Evolutionary conservation across 2,113 vertebrate genomes (phyloP).

Genomic region (Cyanoramphus novaezelandiae): DNA sequence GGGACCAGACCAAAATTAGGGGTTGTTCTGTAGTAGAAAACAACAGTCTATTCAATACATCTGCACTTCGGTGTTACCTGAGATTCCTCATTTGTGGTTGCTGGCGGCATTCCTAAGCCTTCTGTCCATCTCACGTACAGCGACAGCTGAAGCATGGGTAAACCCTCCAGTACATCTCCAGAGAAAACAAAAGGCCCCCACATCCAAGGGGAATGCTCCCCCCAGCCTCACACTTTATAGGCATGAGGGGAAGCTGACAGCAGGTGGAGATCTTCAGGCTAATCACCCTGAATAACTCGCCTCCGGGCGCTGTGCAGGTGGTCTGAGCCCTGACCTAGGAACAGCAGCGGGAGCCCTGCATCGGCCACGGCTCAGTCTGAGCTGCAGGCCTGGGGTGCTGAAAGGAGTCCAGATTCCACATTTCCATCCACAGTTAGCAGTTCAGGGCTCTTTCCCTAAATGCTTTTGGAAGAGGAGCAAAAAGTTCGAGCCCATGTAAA

Average conservation of each 20-base stretch:
- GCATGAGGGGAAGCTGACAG: neutral
- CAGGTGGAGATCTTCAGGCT: neutral
- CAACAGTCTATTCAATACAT: neutral
- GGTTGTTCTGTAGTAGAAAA: neutral
- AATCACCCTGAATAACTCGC: slow-evolving; percentile 4
- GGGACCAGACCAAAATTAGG: neutral
- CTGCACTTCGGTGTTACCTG: neutral
- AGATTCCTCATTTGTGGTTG: neutral
- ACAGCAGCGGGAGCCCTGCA: neutral
- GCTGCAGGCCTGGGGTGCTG: neutral
- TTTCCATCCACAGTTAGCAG: slow-evolving; percentile 37
- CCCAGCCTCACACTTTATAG: neutral
- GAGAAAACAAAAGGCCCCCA: neutral
- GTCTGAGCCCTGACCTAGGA: slow-evolving; percentile 40
- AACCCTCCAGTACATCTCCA: neutral
- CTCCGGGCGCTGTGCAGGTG: slow-evolving; percentile 66
- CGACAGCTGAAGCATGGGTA: neutral
- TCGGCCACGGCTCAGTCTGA: neutral
- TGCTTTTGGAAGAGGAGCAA: neutral
- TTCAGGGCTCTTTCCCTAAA: slow-evolving; percentile 9
- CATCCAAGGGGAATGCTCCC: neutral
- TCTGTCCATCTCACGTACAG: neutral
- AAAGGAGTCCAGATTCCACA: slow-evolving; percentile 6
- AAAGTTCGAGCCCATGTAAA: neutral
- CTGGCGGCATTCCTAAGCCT: neutral